Base-by-base conservation (phyloP, 2,797 vertebrate genomes). In the Urophycis tenuis region DNA sequence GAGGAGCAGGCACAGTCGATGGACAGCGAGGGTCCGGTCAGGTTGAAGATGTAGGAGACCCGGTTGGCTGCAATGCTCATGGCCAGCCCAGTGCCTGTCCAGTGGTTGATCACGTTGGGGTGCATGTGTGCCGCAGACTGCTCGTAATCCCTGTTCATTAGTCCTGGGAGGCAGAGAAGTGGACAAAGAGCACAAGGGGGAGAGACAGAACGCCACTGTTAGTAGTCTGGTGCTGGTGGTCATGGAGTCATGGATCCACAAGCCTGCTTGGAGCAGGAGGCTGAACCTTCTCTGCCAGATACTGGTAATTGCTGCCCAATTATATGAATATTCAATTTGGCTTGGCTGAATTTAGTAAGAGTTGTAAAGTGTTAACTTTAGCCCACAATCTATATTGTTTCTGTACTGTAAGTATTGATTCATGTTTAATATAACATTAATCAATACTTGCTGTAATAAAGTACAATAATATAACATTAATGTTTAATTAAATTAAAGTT, bases 81-180 rank as follows among this genome's bases (percentile, higher is more conserved):
- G 77, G 95, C 91, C 14, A 88, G 78, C 0, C 95, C 95, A 0
- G 95, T 94, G 14, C 92, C 91, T 2, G 89, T 93, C 72, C 93
- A 95, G 85, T 96, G 94, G 85, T 91, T 94, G 81, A 94, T 93
- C 75, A 88, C 81, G 72, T 30, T 89, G 12, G 88, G 82, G 39
- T 75, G 83, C 78, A 83, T 80, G 12, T 86, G 92, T 60, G 86
- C 75, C 35, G 91, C 15, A 0, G 80, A 86, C 64, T 87, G 81
- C 79, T 94, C 94, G n/a, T 92, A 95, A 87, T 96, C 95, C 89
- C 91, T 90, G 91, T 97, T 96, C 95, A 96, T 96, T 5, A 97
- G 74, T 9, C 95, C 95, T 96, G 72, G 60, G 60, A 25, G 53
- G 17, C 6, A 60, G 53, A 25, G 22, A 60, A 17, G 22, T 41